A percentile compares a stretch with the other conserved stretches of the same genome.
Conservation (phyloP, 2,113 vertebrate species). For the Poeciliopsis retropinna region DNA sequence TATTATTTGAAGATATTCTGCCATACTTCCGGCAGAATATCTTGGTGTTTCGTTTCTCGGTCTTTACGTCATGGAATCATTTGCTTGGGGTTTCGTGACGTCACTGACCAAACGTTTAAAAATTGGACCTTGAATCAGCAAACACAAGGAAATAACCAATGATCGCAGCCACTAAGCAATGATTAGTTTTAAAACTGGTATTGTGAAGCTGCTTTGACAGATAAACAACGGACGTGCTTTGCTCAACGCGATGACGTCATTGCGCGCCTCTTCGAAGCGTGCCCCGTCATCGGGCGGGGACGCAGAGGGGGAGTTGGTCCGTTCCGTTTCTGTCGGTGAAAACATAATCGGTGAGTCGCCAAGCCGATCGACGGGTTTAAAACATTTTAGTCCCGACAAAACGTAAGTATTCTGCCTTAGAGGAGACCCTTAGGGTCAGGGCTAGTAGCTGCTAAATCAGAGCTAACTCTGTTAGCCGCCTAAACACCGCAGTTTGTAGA, state of each 20-base stretch:
- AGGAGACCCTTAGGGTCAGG: accelerated
- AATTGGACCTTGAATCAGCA: background rate
- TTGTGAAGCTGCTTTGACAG: background rate
- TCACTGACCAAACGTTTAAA: background rate
- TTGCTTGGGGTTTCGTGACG: background rate
- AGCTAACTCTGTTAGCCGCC: constrained; percentile 2
- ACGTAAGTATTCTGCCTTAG: no score
- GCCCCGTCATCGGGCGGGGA: background rate
- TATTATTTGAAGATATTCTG: no score
- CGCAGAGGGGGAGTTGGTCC: background rate
- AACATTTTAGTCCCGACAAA: background rate
- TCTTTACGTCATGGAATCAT: constrained; percentile 4
- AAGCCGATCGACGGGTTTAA: background rate
- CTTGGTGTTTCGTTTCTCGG: background rate
- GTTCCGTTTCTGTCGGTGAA: constrained; percentile 1
- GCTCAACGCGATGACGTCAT: background rate
- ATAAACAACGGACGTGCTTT: background rate
- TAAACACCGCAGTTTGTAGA: background rate
- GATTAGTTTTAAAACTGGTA: no score
- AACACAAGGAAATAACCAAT: background rate
- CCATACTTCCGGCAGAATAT: no score
- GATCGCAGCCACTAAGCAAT: background rate
- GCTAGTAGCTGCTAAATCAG: accelerated
- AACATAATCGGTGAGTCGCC: constrained; percentile 27
- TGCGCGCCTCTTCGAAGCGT: accelerated